A percentile compares a stretch with the other conserved stretches of the same genome.
Conservation (phyloP, 2,797 vertebrate genomes). For the Austrolebias charrua region DNA sequence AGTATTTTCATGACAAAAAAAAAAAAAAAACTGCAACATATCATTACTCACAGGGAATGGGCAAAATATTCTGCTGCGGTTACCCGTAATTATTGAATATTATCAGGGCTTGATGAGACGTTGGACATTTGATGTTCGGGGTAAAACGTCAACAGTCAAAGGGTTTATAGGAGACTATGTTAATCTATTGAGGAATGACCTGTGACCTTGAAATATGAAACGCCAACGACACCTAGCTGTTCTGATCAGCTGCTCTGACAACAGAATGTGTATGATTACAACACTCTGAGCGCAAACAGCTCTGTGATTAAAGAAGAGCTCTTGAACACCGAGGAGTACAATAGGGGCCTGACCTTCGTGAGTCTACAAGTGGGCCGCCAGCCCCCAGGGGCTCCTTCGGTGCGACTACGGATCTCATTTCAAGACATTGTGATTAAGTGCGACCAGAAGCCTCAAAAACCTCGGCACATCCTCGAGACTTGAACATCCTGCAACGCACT, state of each 20-base stretch:
- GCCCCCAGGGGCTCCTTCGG: slow-evolving; percentile 51
- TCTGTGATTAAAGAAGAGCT: slow-evolving; percentile 71
- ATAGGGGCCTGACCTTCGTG: slow-evolving; percentile 72
- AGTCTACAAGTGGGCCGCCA: slow-evolving; percentile 60
- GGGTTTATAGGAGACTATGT: too few relatives aligned
- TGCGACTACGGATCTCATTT: slow-evolving; percentile 49
- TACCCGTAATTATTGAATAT: not conserved
- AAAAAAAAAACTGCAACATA: not conserved
- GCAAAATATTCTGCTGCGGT: not conserved
- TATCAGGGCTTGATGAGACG: too few relatives aligned
- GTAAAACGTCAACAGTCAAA: too few relatives aligned
- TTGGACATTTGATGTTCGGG: too few relatives aligned
- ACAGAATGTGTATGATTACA: slow-evolving; percentile 53
- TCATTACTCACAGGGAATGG: not conserved
- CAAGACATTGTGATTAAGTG: slow-evolving; percentile 68
- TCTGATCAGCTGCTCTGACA: slow-evolving; percentile 26
- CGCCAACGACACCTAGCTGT: slow-evolving; percentile 18
- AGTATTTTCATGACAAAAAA: not conserved
- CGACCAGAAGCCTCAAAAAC: slow-evolving; percentile 57
- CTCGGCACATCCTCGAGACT: slow-evolving; percentile 56
- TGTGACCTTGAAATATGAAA: not conserved
- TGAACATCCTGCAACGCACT: slow-evolving; percentile 52
- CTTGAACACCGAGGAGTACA: slow-evolving; percentile 68
- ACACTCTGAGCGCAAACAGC: slow-evolving; percentile 44
- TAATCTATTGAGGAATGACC: not conserved